These are phyloP conservation scores for Cecidostiba fungosa DNA, from an alignment of 2,888 invertebrate species.

Conservation along the genomic window DNA sequence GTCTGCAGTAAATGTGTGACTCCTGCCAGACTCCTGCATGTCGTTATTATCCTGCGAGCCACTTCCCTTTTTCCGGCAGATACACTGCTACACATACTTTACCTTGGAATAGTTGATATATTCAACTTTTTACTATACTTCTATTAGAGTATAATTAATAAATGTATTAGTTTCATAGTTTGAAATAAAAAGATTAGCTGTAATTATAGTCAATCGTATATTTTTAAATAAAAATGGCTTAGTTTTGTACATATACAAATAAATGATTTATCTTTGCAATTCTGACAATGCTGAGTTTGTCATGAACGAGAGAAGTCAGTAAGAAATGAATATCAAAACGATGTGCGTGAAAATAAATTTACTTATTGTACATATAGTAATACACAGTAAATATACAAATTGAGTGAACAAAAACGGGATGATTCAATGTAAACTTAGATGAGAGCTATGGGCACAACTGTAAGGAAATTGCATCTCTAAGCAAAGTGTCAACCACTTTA, in stretches of 20 bases:
- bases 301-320: constrained; percentile 3
- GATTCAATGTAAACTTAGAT: constrained; percentile 39
- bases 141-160: background rate
- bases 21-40: too few species aligned
- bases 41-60: too few species aligned
- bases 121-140: background rate
- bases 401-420: constrained; percentile 41
- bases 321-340: constrained; percentile 48
- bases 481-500: constrained; percentile 7
- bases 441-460: constrained; percentile 45
- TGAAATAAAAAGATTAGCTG: constrained; percentile 37
- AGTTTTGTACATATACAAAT: constrained; percentile 46
- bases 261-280: constrained; percentile 33
- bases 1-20: too few species aligned
- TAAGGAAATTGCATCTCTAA: constrained; percentile 47
- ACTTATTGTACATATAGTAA: constrained; percentile 57
- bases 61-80: too few species aligned
- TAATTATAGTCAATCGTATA: constrained; percentile 28
- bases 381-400: constrained; percentile 62
- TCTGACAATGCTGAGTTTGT: constrained; percentile 27
- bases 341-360: constrained; percentile 54
- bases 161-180: background rate
- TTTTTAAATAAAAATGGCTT: constrained; percentile 52
- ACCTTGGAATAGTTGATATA: background rate
- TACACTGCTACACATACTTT: background rate